Evolutionary conservation across 2,113 vertebrate species (phyloP).

Genomic region (Ptilonorhynchus violaceus): DNA sequence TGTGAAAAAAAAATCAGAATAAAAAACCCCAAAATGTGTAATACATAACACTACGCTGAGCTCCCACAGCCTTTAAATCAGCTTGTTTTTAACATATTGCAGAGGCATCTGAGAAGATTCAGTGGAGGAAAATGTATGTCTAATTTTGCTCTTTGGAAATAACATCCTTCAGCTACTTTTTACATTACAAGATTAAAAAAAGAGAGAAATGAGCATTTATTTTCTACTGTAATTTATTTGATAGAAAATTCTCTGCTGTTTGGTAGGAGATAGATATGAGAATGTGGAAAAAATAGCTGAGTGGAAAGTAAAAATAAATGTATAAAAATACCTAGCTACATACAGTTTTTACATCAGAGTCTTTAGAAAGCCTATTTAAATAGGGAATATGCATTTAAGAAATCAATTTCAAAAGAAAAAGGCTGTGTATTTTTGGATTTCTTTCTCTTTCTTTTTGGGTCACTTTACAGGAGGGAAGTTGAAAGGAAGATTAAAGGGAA

Average conservation of each 20-base stretch:
- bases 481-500: not conserved
- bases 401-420: not conserved
- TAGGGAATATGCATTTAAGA: not conserved
- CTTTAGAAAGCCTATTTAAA: not conserved
- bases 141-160: not conserved
- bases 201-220: not conserved
- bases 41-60: not conserved
- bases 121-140: not conserved
- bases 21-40: fast-evolving
- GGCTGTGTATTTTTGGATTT: not conserved
- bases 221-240: not conserved
- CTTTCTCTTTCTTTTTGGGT: not conserved
- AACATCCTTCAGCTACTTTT: not conserved
- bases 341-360: not conserved
- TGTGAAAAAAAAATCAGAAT: not conserved
- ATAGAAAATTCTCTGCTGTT: not conserved
- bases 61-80: not conserved
- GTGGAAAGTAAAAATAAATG: not conserved
- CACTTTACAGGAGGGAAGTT: not conserved
- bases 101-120: not conserved
- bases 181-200: not conserved
- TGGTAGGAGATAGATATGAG: not conserved
- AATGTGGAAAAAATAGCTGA: not conserved
- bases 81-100: not conserved
- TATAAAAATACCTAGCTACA: not conserved